A percentile compares a stretch with the other conserved stretches of the same genome.
These are phyloP conservation scores for Sus scrofa DNA, from an alignment of 2,113 vertebrate species.

Conservation along the genomic window T2T-Sscrofa CM000830.6:131167001-131167500, in stretches of 20 bases:
- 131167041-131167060: constrained; percentile 71
- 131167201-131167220: constrained; percentile 17
- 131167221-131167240: too few species aligned
- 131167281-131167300: too few species aligned
- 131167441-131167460: too few species aligned
- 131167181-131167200: constrained; percentile 1
- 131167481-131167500: constrained; percentile 74
- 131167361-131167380: too few species aligned
- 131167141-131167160: constrained; percentile 76
- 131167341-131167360: too few species aligned
- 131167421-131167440: too few species aligned
- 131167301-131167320: too few species aligned
- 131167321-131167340: too few species aligned
- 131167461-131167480: neutral
- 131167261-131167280: too few species aligned
- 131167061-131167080: constrained; percentile 49
- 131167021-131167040: constrained; percentile 80
- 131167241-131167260: too few species aligned
- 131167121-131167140: constrained; percentile 76
- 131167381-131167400: too few species aligned
- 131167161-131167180: constrained; percentile 65
- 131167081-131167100: constrained; percentile 60
- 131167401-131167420: too few species aligned
- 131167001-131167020: constrained; percentile 70
- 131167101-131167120: constrained; percentile 80